Evolutionary conservation across 2,888 invertebrate species (phyloP).

Genomic region (Chaitophorus viminalis): DNA sequence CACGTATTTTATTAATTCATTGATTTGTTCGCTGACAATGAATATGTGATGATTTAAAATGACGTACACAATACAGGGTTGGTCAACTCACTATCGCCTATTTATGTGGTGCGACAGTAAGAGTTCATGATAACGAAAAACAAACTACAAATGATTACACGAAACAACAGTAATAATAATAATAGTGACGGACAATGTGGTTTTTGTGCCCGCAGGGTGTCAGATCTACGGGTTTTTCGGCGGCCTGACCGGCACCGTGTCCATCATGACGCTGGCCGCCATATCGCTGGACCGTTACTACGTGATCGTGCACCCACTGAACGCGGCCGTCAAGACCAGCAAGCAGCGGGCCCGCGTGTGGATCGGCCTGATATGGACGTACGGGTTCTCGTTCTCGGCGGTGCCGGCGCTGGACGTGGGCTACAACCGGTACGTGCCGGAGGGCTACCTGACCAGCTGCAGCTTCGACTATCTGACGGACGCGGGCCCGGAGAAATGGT

Average conservation of each 20-base stretch:
- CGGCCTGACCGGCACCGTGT: constrained; percentile 82
- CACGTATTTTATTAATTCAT: no score
- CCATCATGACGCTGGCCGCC: constrained; percentile 82
- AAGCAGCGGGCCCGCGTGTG: constrained; percentile 73
- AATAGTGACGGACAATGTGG: no score
- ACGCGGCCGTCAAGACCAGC: constrained; percentile 74
- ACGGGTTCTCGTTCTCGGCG: constrained; percentile 76
- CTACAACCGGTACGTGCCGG: constrained; percentile 81
- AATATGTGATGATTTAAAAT: no score
- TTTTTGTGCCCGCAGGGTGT: constrained; percentile 80
- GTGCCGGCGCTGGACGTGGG: constrained; percentile 79
- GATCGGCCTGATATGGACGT: constrained; percentile 77
- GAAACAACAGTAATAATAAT: no score
- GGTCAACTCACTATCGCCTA: no score
- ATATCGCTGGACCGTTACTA: constrained; percentile 85
- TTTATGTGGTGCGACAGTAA: no score
- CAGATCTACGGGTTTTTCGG: constrained; percentile 83
- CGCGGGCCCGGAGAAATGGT: constrained; percentile 73
- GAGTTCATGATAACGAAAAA: no score
- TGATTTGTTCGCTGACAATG: no score
- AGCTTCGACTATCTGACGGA: constrained; percentile 84
- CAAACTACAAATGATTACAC: no score
- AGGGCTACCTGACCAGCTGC: constrained; percentile 81
- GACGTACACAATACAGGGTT: no score
- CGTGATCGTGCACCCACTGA: constrained; percentile 82